Conservation (phyloP, 2,113 vertebrate genomes). For the Forbesichthys agassizii region DNA sequence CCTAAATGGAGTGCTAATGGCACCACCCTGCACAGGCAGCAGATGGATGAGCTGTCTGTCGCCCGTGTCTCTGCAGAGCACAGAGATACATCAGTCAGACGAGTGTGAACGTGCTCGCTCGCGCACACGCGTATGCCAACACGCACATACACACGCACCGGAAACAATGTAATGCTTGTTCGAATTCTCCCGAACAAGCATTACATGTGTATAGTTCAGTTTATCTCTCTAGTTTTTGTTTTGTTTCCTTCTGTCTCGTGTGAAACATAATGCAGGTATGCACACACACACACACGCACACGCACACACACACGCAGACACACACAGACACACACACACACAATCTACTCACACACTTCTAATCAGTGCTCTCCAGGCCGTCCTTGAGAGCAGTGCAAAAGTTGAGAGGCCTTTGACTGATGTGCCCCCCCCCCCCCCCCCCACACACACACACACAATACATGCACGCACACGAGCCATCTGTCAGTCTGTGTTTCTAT, state of each 20-base stretch:
- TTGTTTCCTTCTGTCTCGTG: not conserved
- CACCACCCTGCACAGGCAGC: too few species aligned
- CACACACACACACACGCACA: not conserved
- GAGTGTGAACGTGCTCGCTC: not conserved
- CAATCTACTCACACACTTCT: conserved; percentile 1
- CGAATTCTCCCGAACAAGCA: not conserved
- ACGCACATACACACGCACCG: not conserved
- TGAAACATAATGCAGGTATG: not conserved
- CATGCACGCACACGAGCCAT: not conserved
- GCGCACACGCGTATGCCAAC: not conserved
- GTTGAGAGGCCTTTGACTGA: not conserved
- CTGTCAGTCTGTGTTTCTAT: not conserved
- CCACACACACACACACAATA: not conserved
- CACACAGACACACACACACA: not conserved
- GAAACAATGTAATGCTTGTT: not conserved
- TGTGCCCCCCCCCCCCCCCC: too few species aligned
- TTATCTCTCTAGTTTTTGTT: not conserved
- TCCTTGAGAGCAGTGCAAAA: not conserved
- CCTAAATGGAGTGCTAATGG: too few species aligned
- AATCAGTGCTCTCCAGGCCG: not conserved
- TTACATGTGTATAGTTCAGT: not conserved
- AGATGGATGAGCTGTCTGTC: too few species aligned
- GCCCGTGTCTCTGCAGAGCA: too few species aligned
- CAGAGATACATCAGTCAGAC: too few species aligned
- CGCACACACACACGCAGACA: conserved; percentile 5